A percentile compares a stretch with the other conserved stretches of the same genome.
phyloP scores from a whole-genome alignment of 2,797 vertebrate genomes.

The Macroramphosus scolopax region DNA sequence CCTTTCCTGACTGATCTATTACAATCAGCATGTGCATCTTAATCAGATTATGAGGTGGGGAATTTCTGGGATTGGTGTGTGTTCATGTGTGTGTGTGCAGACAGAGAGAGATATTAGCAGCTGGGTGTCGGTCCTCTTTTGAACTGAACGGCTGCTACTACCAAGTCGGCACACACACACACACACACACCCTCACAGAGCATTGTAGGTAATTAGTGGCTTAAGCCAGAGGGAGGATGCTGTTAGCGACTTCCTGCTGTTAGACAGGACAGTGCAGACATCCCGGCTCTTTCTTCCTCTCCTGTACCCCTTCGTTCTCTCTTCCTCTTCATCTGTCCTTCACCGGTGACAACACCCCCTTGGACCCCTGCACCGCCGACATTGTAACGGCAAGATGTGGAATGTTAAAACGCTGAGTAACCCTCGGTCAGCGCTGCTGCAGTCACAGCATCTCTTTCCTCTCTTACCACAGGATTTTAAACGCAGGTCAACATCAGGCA shows the following conservation, averaged over 20 bases:
- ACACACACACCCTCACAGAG: slow-evolving; percentile 6
- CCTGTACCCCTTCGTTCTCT: background rate
- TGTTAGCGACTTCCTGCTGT: slow-evolving; percentile 62
- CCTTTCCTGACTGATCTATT: background rate
- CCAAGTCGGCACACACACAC: slow-evolving; percentile 19
- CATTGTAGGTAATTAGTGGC: slow-evolving; percentile 47
- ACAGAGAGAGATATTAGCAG: slow-evolving; percentile 41
- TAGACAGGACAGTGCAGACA: slow-evolving; percentile 27
- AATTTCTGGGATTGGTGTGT: background rate
- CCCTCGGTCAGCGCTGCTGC: slow-evolving; percentile 20
- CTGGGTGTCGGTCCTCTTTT: slow-evolving; percentile 38
- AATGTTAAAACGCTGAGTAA: slow-evolving; percentile 64
- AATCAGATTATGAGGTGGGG: slow-evolving; percentile 11
- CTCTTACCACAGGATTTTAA: slow-evolving; percentile 3
- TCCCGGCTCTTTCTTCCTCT: slow-evolving; percentile 2
- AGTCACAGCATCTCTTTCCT: slow-evolving; percentile 1
- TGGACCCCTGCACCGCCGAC: background rate
- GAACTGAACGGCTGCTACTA: slow-evolving; percentile 31
- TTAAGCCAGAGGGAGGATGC: slow-evolving; percentile 59
- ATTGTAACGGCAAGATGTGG: slow-evolving; percentile 47
- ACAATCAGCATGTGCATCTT: background rate
- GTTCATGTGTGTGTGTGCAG: slow-evolving; percentile 13
- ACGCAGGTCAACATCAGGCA: no score
- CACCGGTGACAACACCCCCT: slow-evolving; percentile 4
- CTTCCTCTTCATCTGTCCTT: background rate